Base-by-base conservation (phyloP, 2,797 vertebrate genomes). In the Parauchenoglanis punctatus region DNA sequence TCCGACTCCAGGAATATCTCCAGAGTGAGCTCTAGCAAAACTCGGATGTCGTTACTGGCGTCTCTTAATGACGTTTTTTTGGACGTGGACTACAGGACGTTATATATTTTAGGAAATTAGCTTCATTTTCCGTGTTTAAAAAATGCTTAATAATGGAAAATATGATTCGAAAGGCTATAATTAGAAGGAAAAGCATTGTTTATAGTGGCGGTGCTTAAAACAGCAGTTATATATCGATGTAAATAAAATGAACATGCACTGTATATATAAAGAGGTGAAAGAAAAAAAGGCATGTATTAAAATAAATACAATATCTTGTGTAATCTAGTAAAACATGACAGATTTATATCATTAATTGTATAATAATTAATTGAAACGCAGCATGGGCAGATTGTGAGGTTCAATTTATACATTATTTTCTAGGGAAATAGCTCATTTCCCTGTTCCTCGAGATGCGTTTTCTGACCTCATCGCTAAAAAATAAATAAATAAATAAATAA, bases 1-100 rank as follows among this genome's bases (percentile, higher is more conserved):
- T 93, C 92, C 88, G 92, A 87, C 89, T 92, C 91, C 90, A 85
- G 25, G 54, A 85, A 78, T 85, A 46, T 46, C 23, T 81, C 11
- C 20, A 61, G 40, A 12, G 28, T 77, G 46, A 25, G 44, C 25
- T 10, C 2, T 25, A 3, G 35, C 35, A 40, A 40, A 40, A 1
- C 35, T 40, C 54, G 13, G 12, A 58, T 15, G 56, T 58, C 56
- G 20, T 58, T 18, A 18, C 56, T 20, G 18, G 20, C 58, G 4
- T 6, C 18, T 56, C 54, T 56, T 15, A 49, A 4, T 10, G 46
- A 49, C 46, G 13, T 56, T 15, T 59, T 23, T 25, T 23, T 59
- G 46, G 2, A 61, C 59, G 25, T 10, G 59, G 59, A 8, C 23
- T 25, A 61, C 23, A 23, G 20, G 8, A 61, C 7, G 23, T 61